A percentile compares a stretch with the other conserved stretches of the same genome.
phyloP scores from a whole-genome alignment of 2,113 vertebrate genomes.

The Ophiodon elongatus region DNA sequence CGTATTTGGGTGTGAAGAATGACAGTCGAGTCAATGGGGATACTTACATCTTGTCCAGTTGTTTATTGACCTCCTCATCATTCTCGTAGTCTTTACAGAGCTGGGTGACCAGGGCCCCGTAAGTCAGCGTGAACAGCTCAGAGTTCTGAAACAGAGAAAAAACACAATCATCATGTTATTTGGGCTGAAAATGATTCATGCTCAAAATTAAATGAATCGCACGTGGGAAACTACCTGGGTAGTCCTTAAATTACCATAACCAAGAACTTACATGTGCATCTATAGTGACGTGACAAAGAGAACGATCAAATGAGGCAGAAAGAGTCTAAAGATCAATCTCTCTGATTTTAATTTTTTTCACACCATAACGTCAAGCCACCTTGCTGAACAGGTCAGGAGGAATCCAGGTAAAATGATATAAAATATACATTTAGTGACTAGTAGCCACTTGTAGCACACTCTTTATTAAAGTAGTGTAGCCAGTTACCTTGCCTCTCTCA shows the following conservation, averaged over 20 bases:
- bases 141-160: conserved; percentile 88
- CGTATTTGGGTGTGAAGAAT: neutral
- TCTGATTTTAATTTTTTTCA: neutral
- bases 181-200: neutral
- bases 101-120: conserved; percentile 96
- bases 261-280: neutral
- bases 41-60: conserved; percentile 97
- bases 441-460: too few relatives aligned
- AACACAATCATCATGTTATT: neutral
- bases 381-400: neutral
- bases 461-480: neutral
- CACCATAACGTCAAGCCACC: neutral
- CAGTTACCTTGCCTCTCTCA: neutral
- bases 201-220: neutral
- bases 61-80: conserved; percentile 98
- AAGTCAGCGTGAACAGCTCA: conserved; percentile 97
- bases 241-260: neutral
- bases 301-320: neutral
- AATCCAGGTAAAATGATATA: neutral
- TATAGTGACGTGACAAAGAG: neutral
- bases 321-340: neutral
- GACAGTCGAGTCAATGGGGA: neutral
- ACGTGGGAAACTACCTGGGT: neutral
- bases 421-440: neutral
- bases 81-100: conserved; percentile 99